Percentiles rank a stretch among this genome's conserved stretches.
Evolutionary conservation across 2,888 invertebrate species (phyloP).

Genomic region (Eristalis arbustorum): DNA sequence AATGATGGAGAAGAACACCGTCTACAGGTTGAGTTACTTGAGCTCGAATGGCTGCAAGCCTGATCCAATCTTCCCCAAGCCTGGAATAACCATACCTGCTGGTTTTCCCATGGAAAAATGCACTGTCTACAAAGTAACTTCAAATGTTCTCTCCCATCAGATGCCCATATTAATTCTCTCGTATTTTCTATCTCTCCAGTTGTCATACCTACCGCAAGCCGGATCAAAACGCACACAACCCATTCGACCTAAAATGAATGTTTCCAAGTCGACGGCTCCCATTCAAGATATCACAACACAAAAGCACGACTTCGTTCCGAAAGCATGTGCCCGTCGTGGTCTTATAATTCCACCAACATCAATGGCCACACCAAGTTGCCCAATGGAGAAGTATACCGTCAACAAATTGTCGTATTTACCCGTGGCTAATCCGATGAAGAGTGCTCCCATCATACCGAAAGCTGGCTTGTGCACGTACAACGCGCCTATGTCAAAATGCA

Average conservation of each 20-base stretch:
- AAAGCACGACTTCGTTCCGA: constrained; percentile 87
- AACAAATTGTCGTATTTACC: constrained; percentile 79
- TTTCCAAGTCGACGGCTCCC: constrained; percentile 83
- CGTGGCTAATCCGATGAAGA: constrained; percentile 74
- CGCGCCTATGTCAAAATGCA: constrained; percentile 78
- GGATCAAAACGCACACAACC: constrained; percentile 82
- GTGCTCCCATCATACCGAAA: constrained; percentile 74
- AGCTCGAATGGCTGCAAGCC: constrained; percentile 75
- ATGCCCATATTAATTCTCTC: too few relatives aligned
- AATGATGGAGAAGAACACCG: constrained; percentile 74
- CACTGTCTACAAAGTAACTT: constrained; percentile 77
- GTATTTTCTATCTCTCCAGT: constrained; percentile 73
- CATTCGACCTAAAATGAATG: constrained; percentile 84
- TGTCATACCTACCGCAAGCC: constrained; percentile 83
- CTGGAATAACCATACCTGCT: constrained; percentile 74
- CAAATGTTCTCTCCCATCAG: not conserved
- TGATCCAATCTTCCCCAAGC: constrained; percentile 74
- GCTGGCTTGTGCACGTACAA: constrained; percentile 75
- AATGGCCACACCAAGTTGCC: constrained; percentile 74
- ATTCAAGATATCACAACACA: constrained; percentile 88
- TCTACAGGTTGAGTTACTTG: constrained; percentile 78
- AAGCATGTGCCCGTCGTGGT: constrained; percentile 80
- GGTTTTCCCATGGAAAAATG: constrained; percentile 75
- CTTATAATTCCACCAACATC: constrained; percentile 75
- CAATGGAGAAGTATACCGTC: constrained; percentile 77